Evolutionary conservation across 2,888 invertebrate genomes (phyloP), one percentile per base, ranked within the genome.

Genomic region (Dione juno): DNA sequence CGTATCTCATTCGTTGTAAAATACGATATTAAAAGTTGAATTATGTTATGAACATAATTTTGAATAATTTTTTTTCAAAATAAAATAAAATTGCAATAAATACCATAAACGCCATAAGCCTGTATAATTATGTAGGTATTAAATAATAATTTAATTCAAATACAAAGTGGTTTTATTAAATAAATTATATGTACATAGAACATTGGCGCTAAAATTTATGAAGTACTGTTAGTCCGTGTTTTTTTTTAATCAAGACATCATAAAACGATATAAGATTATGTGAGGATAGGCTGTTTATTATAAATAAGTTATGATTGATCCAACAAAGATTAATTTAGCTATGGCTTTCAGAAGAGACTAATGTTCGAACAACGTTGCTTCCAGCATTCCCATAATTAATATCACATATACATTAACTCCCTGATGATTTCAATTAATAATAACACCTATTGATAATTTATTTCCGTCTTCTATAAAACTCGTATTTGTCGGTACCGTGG

Each of bases 371-470:
- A 48, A 66, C 54, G 58, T 50, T 19, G 19, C 67, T 45, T 63
- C 64, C 63, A 53, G 53, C 53, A 45, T 70, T 75, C 71, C 67
- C 71, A 74, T 74, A 69, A 73, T 70, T 67, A 72, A 74, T 75
- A 57, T 70, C 66, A 69, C 68, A 71, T 74, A 63, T 70, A 67
- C 71, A 61, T 48, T 72, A 70, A 72, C 72, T 64, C 43, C 67
- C 57, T 69, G 67, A 74, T 69, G 69, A 61, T 53, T 64, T 66
- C 68, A 73, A 76, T 76, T 76, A 76, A 75, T 76, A 73, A 75
- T 71, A 71, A 70, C 66, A 71, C 68, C 67, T 71, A 71, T 69
- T 67, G 53, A 66, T 66, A 74, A 69, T 70, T 68, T 74, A 71
- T 75, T 75, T 75, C 74, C 75, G 68, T 69, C 65, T 74, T 67